phyloP scores from a whole-genome alignment of 2,113 vertebrate species.

The Nicator chloris region DNA sequence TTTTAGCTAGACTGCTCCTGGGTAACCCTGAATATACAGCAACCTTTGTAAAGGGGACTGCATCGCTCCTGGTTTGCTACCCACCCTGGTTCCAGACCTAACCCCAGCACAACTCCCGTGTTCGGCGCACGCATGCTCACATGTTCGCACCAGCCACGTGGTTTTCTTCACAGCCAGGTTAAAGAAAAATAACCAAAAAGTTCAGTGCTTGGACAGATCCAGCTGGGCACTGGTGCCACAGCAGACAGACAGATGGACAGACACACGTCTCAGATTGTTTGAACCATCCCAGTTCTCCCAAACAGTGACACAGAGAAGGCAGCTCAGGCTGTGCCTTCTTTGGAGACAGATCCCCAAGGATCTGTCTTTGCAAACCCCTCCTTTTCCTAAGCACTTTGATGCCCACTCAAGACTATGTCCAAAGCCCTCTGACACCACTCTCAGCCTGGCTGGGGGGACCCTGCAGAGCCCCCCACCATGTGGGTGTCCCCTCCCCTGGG shows the following conservation, averaged over 20 bases:
- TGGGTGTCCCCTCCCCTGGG: neutral
- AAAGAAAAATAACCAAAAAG: neutral
- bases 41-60: neutral
- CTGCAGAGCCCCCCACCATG: neutral
- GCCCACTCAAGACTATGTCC: neutral
- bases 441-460: neutral
- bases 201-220: neutral
- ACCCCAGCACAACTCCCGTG: neutral
- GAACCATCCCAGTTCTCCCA: neutral
- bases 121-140: fast-evolving
- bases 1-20: conserved; percentile 22
- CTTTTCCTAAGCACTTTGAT: neutral
- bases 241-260: neutral
- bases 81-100: neutral
- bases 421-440: neutral
- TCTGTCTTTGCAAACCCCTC: neutral
- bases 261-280: fast-evolving
- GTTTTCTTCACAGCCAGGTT: neutral
- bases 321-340: neutral
- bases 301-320: neutral
- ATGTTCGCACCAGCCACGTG: fast-evolving
- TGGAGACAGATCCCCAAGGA: neutral
- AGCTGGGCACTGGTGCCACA: neutral
- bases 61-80: neutral
- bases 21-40: neutral